Conservation (phyloP, 2,888 invertebrate genomes). For the Polylopha cassiicola region DNA sequence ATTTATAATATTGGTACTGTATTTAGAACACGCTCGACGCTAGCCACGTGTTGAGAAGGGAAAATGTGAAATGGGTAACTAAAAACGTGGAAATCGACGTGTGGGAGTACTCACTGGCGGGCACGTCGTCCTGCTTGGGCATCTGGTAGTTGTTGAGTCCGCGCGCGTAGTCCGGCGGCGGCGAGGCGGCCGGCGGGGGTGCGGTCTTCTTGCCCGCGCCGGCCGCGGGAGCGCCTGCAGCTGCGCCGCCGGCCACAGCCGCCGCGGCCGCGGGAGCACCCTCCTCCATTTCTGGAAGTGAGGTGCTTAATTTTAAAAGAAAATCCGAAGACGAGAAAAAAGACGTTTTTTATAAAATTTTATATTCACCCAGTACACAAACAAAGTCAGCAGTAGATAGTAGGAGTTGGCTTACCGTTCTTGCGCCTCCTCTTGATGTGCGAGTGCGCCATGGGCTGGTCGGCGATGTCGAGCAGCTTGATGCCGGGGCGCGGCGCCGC, state of each 20-base stretch:
- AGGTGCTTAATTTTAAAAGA: not conserved
- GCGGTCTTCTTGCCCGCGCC: conserved; percentile 53
- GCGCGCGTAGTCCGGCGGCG: conserved; percentile 60
- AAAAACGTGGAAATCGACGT: too few relatives aligned
- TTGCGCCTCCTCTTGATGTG: conserved; percentile 90
- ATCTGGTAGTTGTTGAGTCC: conserved; percentile 51
- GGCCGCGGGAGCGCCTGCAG: too few relatives aligned
- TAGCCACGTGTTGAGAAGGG: too few relatives aligned
- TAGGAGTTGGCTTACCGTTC: conserved; percentile 74
- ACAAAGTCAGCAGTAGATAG: conserved; percentile 9
- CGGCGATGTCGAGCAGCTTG: conserved; percentile 94
- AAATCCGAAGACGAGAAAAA: too few relatives aligned
- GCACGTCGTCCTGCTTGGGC: conserved; percentile 52
- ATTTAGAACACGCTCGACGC: too few relatives aligned
- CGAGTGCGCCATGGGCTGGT: conserved; percentile 87
- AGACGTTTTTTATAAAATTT: too few relatives aligned
- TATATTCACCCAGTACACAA: too few relatives aligned
- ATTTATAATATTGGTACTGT: not conserved
- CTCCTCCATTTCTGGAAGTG: conserved; percentile 61
- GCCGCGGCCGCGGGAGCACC: too few relatives aligned
- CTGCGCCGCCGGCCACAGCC: too few relatives aligned
- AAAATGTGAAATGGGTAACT: too few relatives aligned
- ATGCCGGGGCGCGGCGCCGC: conserved; percentile 91
- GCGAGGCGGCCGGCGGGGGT: conserved; percentile 53
- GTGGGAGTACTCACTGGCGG: conserved; percentile 41